Percentiles rank a stretch among this genome's conserved stretches.
phyloP scores from a whole-genome alignment of 2,113 vertebrate genomes.

The Platichthys flesus region DNA sequence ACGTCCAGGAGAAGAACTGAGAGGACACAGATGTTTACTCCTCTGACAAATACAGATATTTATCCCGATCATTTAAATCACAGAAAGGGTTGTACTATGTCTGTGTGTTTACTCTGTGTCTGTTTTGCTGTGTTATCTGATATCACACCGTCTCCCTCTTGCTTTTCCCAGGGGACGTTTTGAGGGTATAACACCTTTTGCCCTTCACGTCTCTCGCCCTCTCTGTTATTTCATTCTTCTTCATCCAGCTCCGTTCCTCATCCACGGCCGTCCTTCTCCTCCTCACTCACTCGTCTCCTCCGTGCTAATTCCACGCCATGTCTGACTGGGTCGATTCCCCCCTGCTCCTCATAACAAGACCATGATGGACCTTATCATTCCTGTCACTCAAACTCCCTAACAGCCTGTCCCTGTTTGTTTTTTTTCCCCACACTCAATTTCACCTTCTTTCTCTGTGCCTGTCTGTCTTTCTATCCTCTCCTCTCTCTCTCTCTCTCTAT shows the following conservation, averaged over 20 bases:
- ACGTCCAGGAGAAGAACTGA: too few species aligned
- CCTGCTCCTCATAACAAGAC: conserved; percentile 52
- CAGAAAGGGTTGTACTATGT: too few species aligned
- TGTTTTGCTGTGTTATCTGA: too few species aligned
- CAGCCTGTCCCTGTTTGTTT: conserved; percentile 23
- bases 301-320: conserved; percentile 62
- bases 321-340: conserved; percentile 46
- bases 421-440: conserved; percentile 28
- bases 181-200: not conserved
- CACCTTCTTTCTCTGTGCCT: conserved; percentile 15
- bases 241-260: conserved; percentile 8
- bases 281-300: conserved; percentile 8
- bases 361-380: conserved; percentile 70
- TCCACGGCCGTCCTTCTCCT: conserved; percentile 16
- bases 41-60: too few species aligned
- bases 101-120: too few species aligned
- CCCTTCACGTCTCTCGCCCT: conserved; percentile 10
- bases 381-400: conserved; percentile 61
- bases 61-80: too few species aligned
- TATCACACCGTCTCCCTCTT: too few species aligned
- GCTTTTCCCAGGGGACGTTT: too few species aligned
- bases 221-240: conserved; percentile 15
- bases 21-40: too few species aligned
- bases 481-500: not conserved
- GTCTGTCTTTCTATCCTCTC: conserved; percentile 28